phyloP scores from a whole-genome alignment of 2,113 vertebrate species.

The Chitala chitala region DNA sequence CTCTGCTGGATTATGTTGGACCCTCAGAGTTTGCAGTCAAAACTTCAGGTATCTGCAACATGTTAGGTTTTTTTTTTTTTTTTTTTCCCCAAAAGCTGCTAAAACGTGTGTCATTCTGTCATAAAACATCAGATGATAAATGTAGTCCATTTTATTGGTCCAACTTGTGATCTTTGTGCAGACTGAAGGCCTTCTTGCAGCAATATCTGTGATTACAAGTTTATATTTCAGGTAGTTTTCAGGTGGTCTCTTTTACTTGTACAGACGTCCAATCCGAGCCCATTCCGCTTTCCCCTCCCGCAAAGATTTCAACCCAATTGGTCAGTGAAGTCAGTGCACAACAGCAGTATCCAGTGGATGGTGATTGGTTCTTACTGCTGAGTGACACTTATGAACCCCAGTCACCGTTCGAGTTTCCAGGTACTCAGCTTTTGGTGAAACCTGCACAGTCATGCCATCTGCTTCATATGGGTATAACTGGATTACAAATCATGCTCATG shows the following conservation, averaged over 20 bases:
- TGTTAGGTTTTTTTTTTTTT: not conserved
- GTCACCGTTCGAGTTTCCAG: not conserved
- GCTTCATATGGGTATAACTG: no score
- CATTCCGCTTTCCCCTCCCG: not conserved
- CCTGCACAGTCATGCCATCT: no score
- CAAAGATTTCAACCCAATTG: not conserved
- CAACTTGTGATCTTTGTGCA: no score
- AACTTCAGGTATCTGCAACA: not conserved
- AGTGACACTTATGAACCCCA: no score
- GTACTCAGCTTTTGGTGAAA: not conserved
- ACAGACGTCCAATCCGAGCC: not conserved
- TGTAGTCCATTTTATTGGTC: no score
- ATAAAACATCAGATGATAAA: not conserved
- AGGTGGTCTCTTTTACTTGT: not conserved
- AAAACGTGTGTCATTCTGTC: not conserved
- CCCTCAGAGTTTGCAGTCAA: slow-evolving; percentile 14
- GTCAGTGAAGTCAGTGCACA: not conserved
- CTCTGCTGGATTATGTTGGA: no score
- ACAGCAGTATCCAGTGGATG: not conserved
- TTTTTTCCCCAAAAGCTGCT: not conserved
- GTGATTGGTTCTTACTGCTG: no score
- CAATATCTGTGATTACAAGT: no score
- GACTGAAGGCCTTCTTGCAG: no score
- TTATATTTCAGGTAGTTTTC: not conserved
- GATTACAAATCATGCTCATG: no score